Conservation (phyloP, 2,888 invertebrate species). For the Pheosia tremula region DNA sequence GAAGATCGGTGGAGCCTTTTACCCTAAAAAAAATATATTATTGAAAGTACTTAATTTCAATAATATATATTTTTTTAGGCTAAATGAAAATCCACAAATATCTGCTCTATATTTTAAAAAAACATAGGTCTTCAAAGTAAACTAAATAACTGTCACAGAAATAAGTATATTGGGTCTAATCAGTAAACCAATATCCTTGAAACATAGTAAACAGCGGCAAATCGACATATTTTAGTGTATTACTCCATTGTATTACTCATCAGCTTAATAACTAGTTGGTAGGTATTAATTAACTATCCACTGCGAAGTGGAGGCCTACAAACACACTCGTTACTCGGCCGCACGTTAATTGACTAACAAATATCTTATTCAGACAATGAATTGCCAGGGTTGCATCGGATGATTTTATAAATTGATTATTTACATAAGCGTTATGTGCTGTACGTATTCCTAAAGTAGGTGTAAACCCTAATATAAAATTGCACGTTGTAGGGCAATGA, state of each 20-base stretch:
- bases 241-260: slow-evolving; percentile 12
- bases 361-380: slow-evolving; percentile 26
- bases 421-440: too few relatives aligned
- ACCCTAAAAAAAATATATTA: too few relatives aligned
- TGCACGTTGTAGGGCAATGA: too few relatives aligned
- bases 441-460: too few relatives aligned
- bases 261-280: slow-evolving; percentile 11
- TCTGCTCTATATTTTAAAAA: too few relatives aligned
- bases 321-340: slow-evolving; percentile 16
- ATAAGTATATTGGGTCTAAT: background rate
- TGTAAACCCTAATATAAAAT: too few relatives aligned
- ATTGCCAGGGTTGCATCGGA: background rate
- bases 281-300: slow-evolving; percentile 25
- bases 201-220: background rate
- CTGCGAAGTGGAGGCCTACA: slow-evolving; percentile 8
- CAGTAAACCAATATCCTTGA: background rate
- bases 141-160: background rate
- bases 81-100: too few relatives aligned
- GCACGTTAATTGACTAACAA: slow-evolving; percentile 46
- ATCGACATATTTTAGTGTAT: background rate
- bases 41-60: too few relatives aligned
- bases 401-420: too few relatives aligned
- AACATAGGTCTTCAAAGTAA: background rate
- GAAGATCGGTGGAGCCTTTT: too few relatives aligned
- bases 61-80: too few relatives aligned